Evolutionary conservation across 2,113 vertebrate species (phyloP), one percentile per base, ranked within the genome.

Genomic region (Puma concolor): DNA sequence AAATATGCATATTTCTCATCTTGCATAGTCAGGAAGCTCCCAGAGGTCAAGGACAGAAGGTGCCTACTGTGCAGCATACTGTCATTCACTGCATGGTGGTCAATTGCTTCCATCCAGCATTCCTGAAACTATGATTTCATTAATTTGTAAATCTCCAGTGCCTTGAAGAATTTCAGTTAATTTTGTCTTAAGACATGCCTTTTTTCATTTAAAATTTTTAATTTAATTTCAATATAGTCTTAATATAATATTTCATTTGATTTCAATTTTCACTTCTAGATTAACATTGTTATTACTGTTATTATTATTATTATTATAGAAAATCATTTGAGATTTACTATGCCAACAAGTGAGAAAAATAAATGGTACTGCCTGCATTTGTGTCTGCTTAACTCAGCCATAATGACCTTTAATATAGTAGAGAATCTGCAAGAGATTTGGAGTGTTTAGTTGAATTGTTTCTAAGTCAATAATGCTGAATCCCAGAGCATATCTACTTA

Each of bases 391-490:
- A 14, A 10, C 4, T 84, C 9, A 50, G 13, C 71, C 36, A 76
- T 14, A 71, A 17, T 64, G 11, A 41, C 7, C 2, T 72, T 25
- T 44, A 66, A 13, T 44, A 33, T 69, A 25, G 1, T 23, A 76
- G 14, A 74, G 5, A 66, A 71, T 15, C 27, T 71, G 1, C 0
- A 31, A 21, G 1, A 66, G 0, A 50, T 5, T 7, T 66, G 0
- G 1, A 19, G 2, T 76, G 1, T 74, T 89, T 44, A 36, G 0
- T 27, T n/a, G 0, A 94, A 41, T 23, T 36, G 7, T 52, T 88
- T 54, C 8, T 36, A 93, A 79, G 4, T 69, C 14, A 80, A 64
- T 69, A 69, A 79, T 60, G 5, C 5, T 85, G 33, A 29, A 79
- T 82, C 50, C 21, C 16, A 86, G 17, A 63, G 2, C 2, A 54